Evolutionary conservation across 1,140 invertebrate genomes (phyloP), one percentile per base, ranked within the genome.

Genomic region (Lepidotrigona ventralis): DNA sequence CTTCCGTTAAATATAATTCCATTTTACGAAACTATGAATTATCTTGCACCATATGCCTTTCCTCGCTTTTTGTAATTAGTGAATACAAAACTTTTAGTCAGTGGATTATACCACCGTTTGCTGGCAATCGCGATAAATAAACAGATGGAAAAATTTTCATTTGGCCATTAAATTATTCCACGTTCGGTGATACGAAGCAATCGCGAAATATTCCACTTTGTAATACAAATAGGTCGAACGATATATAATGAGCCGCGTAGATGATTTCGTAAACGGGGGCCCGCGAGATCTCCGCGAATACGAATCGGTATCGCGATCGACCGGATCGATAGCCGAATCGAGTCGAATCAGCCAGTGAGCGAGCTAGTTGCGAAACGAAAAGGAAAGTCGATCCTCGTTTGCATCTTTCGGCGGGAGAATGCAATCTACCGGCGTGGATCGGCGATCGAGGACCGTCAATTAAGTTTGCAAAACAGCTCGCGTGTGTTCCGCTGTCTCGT

Each of bases 241-340:
- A 46, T 46, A 92, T 92, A 88, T 90, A 89, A 72, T 70, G 88
- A 91, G 90, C 88, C 88, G 90, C 70, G 76, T 72, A 70, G 54
- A 70, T 74, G 70, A 89, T 91, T 91, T 90, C 90, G 88, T 82
- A 90, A 91, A 39, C 39, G 39, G 70, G 26, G 68, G 79, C 79
- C 75, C 74, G 68, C 85, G 76, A 83, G 78, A 75, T 78, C 46
- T 78, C 46, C 17, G 81, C 74, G 78, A 70, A 0, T 39, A 39
- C 6, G 39, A 46, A 88, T 88, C 81, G 80, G 82, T 81, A 82
- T 83, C 81, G 64, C 33, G 56, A 60, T 70, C 64, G 58, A 12
- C 14, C 51, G 53, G 54, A 85, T 63, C 58, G 79, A 86, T 64
- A 80, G 78, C 46, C 54, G 51, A 58, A 86, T 78, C 60, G 46